Percentiles rank a stretch among this genome's conserved stretches.
Conservation (phyloP, 2,797 vertebrate species). For the Phataginus tricuspis region DNA sequence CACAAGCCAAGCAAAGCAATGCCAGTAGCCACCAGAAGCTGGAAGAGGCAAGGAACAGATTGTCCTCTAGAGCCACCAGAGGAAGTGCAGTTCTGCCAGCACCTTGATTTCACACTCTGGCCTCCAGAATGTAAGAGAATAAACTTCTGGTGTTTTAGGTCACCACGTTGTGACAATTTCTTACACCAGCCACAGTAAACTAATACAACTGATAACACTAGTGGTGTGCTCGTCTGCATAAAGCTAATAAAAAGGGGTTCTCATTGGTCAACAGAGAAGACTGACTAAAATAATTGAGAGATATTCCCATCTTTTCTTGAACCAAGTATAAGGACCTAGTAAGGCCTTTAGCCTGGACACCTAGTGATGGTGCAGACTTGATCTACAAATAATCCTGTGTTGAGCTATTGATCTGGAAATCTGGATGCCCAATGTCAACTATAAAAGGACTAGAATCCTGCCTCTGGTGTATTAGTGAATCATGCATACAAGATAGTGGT, state of each 20-base stretch:
- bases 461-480: background rate
- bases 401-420: background rate
- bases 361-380: background rate
- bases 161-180: background rate
- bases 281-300: background rate
- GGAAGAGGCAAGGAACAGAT: background rate
- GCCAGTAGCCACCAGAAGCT: background rate
- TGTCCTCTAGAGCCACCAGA: background rate
- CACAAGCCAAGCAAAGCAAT: background rate
- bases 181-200: background rate
- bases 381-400: background rate
- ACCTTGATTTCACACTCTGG: background rate
- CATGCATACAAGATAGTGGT: background rate
- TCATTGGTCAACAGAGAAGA: background rate
- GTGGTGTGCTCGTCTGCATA: background rate
- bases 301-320: background rate
- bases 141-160: background rate
- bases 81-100: background rate
- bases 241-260: background rate
- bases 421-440: background rate
- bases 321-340: background rate
- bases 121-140: background rate
- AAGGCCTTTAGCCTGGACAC: background rate
- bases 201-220: background rate
- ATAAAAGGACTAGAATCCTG: background rate